Evolutionary conservation across 2,113 vertebrate genomes (phyloP).

Genomic region (Cromileptes altivelis): DNA sequence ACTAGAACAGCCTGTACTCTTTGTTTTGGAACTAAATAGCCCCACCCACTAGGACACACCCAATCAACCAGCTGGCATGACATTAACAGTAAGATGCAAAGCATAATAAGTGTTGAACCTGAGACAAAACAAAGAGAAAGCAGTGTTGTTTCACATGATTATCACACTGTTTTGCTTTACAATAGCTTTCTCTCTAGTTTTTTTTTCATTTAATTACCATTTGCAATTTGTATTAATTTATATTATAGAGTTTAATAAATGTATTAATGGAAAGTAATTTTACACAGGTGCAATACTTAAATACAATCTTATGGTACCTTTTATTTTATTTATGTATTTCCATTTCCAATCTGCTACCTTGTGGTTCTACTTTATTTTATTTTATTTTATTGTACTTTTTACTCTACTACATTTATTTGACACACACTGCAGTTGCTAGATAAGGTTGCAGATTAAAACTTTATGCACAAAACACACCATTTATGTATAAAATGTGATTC

Average conservation of each 20-base stretch:
- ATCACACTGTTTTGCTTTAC: too few relatives aligned
- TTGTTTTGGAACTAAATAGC: not conserved
- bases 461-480: not conserved
- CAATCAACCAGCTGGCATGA: not conserved
- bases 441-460: not conserved
- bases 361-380: not conserved
- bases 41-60: conserved; percentile 23
- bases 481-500: not conserved
- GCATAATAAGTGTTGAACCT: not conserved
- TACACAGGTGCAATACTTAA: not conserved
- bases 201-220: not conserved
- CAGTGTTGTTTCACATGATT: not conserved
- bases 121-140: not conserved
- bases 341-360: not conserved
- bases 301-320: too few relatives aligned
- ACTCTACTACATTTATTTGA: too few relatives aligned
- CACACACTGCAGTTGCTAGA: not conserved
- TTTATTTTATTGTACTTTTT: too few relatives aligned
- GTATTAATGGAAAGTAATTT: too few relatives aligned
- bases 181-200: too few relatives aligned
- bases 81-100: not conserved
- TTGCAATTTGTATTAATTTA: too few relatives aligned
- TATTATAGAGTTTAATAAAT: too few relatives aligned
- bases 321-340: not conserved
- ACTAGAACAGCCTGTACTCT: not conserved